phyloP scores from a whole-genome alignment of 2,888 invertebrate species.

The Erebia epiphron region DNA sequence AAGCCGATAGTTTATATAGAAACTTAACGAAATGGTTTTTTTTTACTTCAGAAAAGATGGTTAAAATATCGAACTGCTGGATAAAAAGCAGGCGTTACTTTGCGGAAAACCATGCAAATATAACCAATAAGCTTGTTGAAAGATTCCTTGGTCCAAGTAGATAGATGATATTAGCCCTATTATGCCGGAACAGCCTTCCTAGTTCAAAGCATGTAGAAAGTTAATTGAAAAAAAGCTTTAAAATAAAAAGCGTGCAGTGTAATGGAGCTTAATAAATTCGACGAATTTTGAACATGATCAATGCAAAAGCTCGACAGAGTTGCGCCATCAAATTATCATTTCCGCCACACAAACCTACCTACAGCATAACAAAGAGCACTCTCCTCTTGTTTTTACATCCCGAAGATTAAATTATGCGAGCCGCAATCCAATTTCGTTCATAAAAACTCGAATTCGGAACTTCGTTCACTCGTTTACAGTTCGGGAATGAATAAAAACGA shows the following conservation, averaged over 20 bases:
- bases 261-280: not conserved
- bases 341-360: constrained; percentile 10
- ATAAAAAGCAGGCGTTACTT: too few species aligned
- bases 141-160: too few species aligned
- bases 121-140: too few species aligned
- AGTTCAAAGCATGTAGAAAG: too few species aligned
- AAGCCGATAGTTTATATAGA: too few species aligned
- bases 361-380: constrained; percentile 34
- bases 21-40: too few species aligned
- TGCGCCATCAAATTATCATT: constrained; percentile 36
- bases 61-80: too few species aligned
- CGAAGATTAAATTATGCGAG: constrained; percentile 58
- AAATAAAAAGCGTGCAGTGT: not conserved
- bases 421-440: constrained; percentile 56
- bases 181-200: too few species aligned
- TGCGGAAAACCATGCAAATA: too few species aligned
- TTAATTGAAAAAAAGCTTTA: too few species aligned
- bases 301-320: constrained; percentile 14
- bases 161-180: too few species aligned
- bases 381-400: constrained; percentile 41
- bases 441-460: constrained; percentile 69
- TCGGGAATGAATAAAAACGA: constrained; percentile 71
- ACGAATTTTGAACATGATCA: constrained; percentile 6
- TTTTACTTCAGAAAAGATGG: too few species aligned
- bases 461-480: constrained; percentile 63